phyloP scores from a whole-genome alignment of 2,888 invertebrate genomes.

The Drosophila mettleri region DNA sequence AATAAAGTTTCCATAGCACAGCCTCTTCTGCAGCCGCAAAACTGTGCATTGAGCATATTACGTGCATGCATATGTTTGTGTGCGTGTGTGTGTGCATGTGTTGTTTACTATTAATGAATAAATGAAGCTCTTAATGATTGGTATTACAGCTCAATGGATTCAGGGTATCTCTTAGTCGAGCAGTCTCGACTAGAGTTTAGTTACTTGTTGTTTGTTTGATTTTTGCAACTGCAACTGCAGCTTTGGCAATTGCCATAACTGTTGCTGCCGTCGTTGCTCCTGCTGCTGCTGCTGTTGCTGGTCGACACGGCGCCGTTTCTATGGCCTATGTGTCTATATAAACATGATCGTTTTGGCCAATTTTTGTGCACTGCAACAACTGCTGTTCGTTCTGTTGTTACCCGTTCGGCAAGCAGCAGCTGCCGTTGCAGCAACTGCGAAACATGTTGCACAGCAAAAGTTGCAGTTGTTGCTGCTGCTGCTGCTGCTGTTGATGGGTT shows the following conservation, averaged over 20 bases:
- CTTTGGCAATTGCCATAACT: constrained; percentile 74
- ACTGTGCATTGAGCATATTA: no score
- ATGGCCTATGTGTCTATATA: constrained; percentile 66
- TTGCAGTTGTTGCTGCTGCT: constrained; percentile 44
- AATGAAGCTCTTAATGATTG: no score
- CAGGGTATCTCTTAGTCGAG: no score
- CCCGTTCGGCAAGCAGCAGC: constrained; percentile 45
- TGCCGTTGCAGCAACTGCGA: constrained; percentile 55
- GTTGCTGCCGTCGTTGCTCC: constrained; percentile 50
- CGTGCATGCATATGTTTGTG: no score
- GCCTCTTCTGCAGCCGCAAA: no score
- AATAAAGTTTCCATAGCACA: no score
- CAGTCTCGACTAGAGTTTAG: no score
- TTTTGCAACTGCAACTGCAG: constrained; percentile 69
- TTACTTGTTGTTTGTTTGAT: constrained; percentile 70
- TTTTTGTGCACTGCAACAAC: constrained; percentile 58
- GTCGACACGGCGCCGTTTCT: constrained; percentile 34
- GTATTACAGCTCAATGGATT: no score
- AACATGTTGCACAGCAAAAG: constrained; percentile 62
- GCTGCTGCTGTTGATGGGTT: constrained; percentile 46
- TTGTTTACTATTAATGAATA: no score
- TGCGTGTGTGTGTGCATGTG: no score
- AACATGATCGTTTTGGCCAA: constrained; percentile 78
- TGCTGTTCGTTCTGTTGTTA: constrained; percentile 53
- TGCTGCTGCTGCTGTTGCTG: constrained; percentile 26